Conservation (phyloP, 1,140 invertebrate species). For the Antheraea mylitta region DNA sequence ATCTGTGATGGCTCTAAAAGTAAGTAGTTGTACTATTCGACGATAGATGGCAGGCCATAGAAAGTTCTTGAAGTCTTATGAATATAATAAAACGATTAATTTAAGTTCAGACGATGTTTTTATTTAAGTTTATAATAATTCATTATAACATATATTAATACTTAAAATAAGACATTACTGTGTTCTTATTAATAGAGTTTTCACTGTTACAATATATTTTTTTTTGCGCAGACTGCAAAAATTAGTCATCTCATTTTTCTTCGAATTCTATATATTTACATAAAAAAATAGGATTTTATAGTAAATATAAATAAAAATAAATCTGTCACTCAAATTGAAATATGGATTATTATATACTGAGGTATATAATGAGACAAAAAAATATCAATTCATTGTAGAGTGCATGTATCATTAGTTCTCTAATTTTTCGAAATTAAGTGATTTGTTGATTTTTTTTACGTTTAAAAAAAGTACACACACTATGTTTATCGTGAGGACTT, state of each 20-base stretch:
- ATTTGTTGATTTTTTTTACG: background rate
- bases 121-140: conserved; percentile 4
- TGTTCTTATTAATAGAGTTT: conserved; percentile 21
- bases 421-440: too few relatives aligned
- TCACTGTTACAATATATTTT: conserved; percentile 3
- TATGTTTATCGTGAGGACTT: background rate
- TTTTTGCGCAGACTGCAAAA: background rate
- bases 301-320: too few relatives aligned
- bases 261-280: background rate
- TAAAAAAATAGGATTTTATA: background rate
- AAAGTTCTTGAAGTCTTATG: background rate
- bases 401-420: too few relatives aligned
- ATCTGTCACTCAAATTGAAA: too few relatives aligned
- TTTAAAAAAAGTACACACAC: conserved; percentile 17
- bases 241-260: too few relatives aligned
- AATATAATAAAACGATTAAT: background rate
- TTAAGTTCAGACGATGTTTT: conserved; percentile 1
- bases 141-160: conserved; percentile 19
- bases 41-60: conserved; percentile 38
- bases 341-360: too few relatives aligned
- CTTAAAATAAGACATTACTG: conserved; percentile 29
- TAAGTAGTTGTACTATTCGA: conserved; percentile 27
- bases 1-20: too few relatives aligned
- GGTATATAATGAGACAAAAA: too few relatives aligned
- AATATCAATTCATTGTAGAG: too few relatives aligned